Percentiles rank a stretch among this genome's conserved stretches.
phyloP scores from a whole-genome alignment of 2,797 vertebrate species.

The Heterohyrax brucei region DNA sequence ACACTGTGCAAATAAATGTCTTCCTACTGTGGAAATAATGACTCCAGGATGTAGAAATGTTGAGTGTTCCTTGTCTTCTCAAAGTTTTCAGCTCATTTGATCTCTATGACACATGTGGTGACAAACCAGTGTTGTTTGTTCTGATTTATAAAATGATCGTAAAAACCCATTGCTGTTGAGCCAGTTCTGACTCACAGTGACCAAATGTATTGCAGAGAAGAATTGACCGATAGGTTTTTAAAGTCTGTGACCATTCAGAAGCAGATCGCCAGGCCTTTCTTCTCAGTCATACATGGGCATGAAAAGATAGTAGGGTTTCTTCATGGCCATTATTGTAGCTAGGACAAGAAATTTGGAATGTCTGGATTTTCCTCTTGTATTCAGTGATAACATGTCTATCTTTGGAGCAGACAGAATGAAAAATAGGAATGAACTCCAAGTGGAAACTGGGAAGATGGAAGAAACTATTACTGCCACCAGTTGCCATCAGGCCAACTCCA shows the following conservation, averaged over 20 bases:
- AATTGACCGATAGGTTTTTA: background rate
- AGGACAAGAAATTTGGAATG: background rate
- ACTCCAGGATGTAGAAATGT: conserved; percentile 11
- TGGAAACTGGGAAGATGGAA: conserved; percentile 13
- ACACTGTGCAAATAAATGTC: conserved; percentile 67
- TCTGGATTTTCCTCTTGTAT: conserved; percentile 48
- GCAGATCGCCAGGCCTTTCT: background rate
- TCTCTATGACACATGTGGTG: background rate
- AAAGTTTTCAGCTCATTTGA: conserved; percentile 31
- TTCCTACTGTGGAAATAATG: conserved; percentile 62
- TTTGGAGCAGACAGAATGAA: conserved; percentile 41
- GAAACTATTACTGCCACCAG: background rate
- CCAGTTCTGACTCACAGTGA: background rate
- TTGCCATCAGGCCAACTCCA: too few relatives aligned
- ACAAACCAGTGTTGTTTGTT: conserved; percentile 36
- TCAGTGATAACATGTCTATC: background rate
- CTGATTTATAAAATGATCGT: conserved; percentile 57
- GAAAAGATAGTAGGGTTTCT: background rate
- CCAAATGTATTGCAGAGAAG: background rate
- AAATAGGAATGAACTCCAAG: conserved; percentile 35
- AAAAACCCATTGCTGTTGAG: background rate
- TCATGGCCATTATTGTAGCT: conserved; percentile 18
- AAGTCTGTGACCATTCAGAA: background rate
- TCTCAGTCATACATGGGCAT: background rate
- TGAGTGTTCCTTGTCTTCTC: background rate